Base-by-base conservation (phyloP, 2,797 vertebrate genomes). In the Podargus strigoides region DNA sequence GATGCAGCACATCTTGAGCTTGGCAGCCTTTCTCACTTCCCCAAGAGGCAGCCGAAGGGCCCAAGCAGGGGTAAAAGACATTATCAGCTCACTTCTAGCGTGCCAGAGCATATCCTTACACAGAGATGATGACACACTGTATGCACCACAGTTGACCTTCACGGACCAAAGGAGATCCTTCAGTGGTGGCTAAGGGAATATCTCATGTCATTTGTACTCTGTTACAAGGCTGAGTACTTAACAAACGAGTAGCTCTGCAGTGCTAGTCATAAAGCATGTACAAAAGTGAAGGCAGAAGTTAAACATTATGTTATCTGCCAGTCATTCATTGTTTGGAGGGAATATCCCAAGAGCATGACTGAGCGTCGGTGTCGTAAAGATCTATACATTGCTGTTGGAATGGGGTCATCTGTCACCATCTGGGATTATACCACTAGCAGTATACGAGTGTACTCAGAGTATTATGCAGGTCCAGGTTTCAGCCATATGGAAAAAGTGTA, bases 1-100 rank as follows among this genome's bases (percentile, higher is more conserved):
- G 91, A 96, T 95, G 91, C 91, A 96, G 96, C 95, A 96, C 96
- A 96, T 97, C 94, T 96, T 97, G 96, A 97, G 94, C 96, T 97
- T 97, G 96, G 96, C 96, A 96, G 96, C 75, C 73, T 93, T 95
- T 97, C 96, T 63, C 55, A 0, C 87, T 97, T 94, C 93, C 96
- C 94, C 94, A 96, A 94, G 95, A 94, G 91, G 94, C 93, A 95
- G 94, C 89, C 93, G 87, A 95, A 96, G 94, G 92, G 94, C 95
- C 94, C 77, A 50, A 93, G 93, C 72, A 92, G 94, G 94, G 95
- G 86, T 92, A 87, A n/a, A n/a, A 96, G 95, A 85, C 81, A 85
- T 95, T 97, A 97, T 96, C 96, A 95, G 89, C 79, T 91, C 93
- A 75, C 67, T 95, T 95, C 59, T 75, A 78, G 90, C 81, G 6